Percentiles rank a stretch among this genome's conserved stretches.
Conservation (phyloP, 2,888 invertebrate genomes). For the Orthosia cruda region DNA sequence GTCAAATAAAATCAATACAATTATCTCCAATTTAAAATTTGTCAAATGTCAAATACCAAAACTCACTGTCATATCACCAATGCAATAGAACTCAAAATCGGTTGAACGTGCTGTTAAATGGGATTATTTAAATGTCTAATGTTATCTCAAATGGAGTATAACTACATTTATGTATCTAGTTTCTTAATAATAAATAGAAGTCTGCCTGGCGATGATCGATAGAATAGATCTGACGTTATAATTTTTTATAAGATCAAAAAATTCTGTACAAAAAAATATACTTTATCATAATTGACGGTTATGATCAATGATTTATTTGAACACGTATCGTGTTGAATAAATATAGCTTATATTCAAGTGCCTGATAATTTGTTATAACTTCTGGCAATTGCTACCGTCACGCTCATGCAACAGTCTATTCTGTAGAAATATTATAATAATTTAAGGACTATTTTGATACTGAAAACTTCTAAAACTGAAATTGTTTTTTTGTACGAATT, state of each 20-base stretch:
- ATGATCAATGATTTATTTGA: slow-evolving; percentile 41
- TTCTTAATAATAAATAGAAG: not conserved
- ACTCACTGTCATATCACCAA: too few relatives aligned
- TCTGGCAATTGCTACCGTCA: slow-evolving; percentile 14
- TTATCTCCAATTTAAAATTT: too few relatives aligned
- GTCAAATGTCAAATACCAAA: too few relatives aligned
- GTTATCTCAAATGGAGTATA: too few relatives aligned
- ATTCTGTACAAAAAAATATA: slow-evolving; percentile 25
- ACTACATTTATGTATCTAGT: not conserved
- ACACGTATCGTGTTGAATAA: slow-evolving; percentile 34
- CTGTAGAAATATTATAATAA: too few relatives aligned
- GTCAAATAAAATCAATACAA: too few relatives aligned
- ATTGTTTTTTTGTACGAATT: too few relatives aligned
- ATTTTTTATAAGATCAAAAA: slow-evolving; percentile 31
- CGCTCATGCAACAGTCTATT: not conserved
- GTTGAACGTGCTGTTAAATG: too few relatives aligned
- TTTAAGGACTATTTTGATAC: too few relatives aligned
- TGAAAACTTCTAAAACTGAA: too few relatives aligned
- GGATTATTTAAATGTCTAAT: too few relatives aligned
- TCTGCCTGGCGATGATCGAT: slow-evolving; percentile 19
- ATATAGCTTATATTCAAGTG: slow-evolving; percentile 24
- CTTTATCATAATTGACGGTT: slow-evolving; percentile 31
- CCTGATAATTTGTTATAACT: slow-evolving; percentile 34
- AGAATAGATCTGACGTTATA: slow-evolving; percentile 14
- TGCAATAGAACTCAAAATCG: too few relatives aligned